phyloP scores from a whole-genome alignment of 2,797 vertebrate genomes.

The Artibeus jamaicensis region DNA sequence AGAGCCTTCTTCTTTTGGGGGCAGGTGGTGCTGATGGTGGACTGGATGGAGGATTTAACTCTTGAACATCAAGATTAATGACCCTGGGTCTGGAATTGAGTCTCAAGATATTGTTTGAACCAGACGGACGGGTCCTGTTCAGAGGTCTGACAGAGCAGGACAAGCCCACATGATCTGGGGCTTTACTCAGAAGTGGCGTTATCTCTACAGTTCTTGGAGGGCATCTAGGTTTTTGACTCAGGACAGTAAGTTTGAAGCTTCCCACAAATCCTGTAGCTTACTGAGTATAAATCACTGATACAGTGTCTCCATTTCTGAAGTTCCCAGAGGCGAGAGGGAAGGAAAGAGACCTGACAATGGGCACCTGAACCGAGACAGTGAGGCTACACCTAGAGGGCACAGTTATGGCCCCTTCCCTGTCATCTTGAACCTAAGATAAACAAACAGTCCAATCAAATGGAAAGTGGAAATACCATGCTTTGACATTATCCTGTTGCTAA shows the following conservation, averaged over 20 bases:
- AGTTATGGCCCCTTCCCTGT: background rate
- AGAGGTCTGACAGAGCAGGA: background rate
- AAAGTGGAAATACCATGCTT: conserved; percentile 31
- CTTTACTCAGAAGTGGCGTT: background rate
- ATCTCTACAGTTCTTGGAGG: background rate
- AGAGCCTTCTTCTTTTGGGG: background rate
- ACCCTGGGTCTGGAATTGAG: background rate
- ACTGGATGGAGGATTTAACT: background rate
- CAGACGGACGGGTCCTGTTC: background rate
- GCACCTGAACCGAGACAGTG: background rate
- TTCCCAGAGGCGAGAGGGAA: background rate
- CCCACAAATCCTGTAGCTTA: background rate
- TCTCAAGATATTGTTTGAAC: background rate
- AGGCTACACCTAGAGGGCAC: background rate
- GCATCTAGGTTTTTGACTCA: background rate
- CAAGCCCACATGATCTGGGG: background rate
- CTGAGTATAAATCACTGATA: background rate
- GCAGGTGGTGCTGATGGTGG: background rate
- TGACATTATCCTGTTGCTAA: conserved; percentile 58
- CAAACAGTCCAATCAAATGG: conserved; percentile 42
- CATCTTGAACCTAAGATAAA: conserved; percentile 21
- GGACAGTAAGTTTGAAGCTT: background rate
- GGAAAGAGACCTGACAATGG: background rate
- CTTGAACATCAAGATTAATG: background rate
- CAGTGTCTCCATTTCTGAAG: conserved; percentile 19